Percentiles rank a stretch among this genome's conserved stretches.
Conservation (phyloP, 2,113 vertebrate species). For the Athene cunicularia region DNA sequence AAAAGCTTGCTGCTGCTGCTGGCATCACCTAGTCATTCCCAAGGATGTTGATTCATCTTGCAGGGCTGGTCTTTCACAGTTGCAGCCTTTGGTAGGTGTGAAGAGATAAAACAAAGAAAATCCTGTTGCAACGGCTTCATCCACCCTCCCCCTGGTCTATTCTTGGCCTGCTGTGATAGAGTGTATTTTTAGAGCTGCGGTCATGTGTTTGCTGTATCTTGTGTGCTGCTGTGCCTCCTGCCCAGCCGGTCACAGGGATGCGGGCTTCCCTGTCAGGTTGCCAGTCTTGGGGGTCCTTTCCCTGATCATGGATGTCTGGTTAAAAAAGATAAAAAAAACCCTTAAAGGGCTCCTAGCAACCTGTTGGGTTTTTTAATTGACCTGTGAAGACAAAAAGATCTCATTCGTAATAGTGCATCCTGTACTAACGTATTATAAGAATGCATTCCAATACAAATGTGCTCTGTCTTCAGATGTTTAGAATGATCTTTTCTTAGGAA, state of each 20-base stretch:
- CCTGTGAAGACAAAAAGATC: background rate
- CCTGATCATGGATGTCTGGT: fast-evolving
- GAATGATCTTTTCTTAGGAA: background rate
- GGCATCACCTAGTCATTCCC: background rate
- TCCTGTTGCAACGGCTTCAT: background rate
- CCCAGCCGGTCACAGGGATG: background rate
- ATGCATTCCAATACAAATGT: fast-evolving
- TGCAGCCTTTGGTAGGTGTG: background rate
- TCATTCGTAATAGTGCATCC: background rate
- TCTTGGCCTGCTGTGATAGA: conserved; percentile 65
- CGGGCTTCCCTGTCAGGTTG: background rate
- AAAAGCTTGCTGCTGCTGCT: background rate
- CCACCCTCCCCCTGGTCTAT: background rate
- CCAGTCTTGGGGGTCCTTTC: background rate
- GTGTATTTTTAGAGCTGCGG: conserved; percentile 74
- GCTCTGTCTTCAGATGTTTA: background rate
- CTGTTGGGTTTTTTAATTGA: background rate
- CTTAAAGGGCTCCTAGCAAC: background rate
- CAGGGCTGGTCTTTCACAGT: background rate
- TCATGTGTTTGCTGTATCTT: conserved; percentile 73
- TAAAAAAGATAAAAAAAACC: background rate
- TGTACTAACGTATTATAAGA: background rate
- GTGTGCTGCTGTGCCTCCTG: background rate
- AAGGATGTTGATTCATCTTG: fast-evolving
- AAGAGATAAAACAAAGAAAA: conserved; percentile 20